Evolutionary conservation across 2,888 invertebrate species (phyloP), one percentile per base, ranked within the genome.

Genomic region (Pherbina coryleti): DNA sequence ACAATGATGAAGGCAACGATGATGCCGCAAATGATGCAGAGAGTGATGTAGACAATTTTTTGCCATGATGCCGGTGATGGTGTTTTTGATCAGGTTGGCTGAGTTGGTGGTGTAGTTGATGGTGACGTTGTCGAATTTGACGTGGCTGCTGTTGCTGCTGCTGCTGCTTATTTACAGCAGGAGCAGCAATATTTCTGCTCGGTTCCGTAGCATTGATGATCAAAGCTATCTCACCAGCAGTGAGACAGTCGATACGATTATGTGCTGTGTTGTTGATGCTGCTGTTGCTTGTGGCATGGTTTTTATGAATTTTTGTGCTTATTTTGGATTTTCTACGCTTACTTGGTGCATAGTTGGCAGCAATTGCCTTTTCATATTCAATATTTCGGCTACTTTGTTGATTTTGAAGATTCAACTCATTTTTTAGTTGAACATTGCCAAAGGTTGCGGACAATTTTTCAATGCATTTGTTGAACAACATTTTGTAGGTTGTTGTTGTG

Each of bases 381-480:
- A 88, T 81, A 79, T 87, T 87, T 0, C 87, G 85, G 75, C 82
- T 83, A 31, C 80, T 79, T 57, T 76, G 80, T 8, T 72, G 82
- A 31, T 76, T 82, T 31, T 67, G 79, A 69, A 28, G 74, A 57
- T 57, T 57, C 85, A 85, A 80, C 82, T 86, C 81, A 82, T 76
- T 86, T 82, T 87, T 86, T 60, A 85, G 79, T 28, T 86, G 82
- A n/a, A 85, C 85, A 75, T 83, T 84, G 86, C 74, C 84, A 81
- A 88, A 85, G 80, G 82, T 86, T 83, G 86, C 88, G 81, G 88
- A 87, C 77, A 90, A 82, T 84, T 90, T 90, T 66, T 86, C 85
- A 62, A 89, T 83, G 81, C 88, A 90, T 81, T 90, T 90, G 79
- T 88, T 89, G 80, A 90, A 88, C 80, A 90, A 85, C 85, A 85